Conservation (phyloP, 2,888 invertebrate species). For the Meiosimyza platycephala region DNA sequence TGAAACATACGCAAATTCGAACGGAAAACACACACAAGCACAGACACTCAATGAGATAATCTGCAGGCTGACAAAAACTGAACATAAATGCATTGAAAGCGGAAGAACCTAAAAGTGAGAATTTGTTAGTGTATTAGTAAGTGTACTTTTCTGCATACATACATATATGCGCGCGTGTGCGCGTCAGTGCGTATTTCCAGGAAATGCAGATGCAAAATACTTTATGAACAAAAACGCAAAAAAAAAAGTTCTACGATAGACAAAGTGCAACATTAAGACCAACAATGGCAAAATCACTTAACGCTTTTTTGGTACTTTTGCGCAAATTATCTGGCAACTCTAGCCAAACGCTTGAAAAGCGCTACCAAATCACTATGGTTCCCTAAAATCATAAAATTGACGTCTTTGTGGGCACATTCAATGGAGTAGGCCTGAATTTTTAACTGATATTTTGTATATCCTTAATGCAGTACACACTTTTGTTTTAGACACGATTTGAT, state of each 20-base stretch:
- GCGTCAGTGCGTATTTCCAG: conserved; percentile 14
- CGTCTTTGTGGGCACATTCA: no score
- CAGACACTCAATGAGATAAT: conserved; percentile 22
- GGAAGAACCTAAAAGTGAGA: conserved; percentile 22
- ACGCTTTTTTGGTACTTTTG: neutral
- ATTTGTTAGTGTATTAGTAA: neutral
- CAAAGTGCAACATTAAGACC: neutral
- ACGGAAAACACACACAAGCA: neutral
- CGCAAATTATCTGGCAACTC: conserved; percentile 10
- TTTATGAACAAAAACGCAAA: neutral
- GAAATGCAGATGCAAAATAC: conserved; percentile 14
- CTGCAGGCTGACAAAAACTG: conserved; percentile 10
- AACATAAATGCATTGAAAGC: conserved; percentile 12
- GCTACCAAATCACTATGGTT: no score
- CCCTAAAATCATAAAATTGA: no score
- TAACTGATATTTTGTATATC: no score
- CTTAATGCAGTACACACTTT: no score
- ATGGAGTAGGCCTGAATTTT: no score
- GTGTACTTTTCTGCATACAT: neutral
- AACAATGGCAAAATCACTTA: conserved; percentile 17
- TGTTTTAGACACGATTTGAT: no score
- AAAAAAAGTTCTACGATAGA: no score
- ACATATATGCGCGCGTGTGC: neutral
- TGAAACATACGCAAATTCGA: neutral
- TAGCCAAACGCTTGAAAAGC: neutral